Evolutionary conservation across 2,797 vertebrate species (phyloP), one percentile per base, ranked within the genome.

Genomic region (Austrolebias charrua): DNA sequence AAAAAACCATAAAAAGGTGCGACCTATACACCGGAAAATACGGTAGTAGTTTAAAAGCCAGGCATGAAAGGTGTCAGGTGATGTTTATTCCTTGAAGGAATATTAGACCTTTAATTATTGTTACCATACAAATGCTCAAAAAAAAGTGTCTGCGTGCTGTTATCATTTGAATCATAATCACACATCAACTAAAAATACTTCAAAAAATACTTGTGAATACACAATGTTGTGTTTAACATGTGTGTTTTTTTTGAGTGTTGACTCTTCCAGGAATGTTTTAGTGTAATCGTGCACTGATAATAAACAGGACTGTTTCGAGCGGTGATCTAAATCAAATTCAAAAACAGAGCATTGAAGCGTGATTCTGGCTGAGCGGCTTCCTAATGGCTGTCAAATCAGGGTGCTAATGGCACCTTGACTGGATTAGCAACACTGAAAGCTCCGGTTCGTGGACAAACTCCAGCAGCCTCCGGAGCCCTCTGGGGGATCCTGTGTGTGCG

Each of bases 381-480:
- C 57, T 90, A 87, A 90, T 86, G 83, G 82, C 65, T 64, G 64
- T 67, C 73, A 79, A 69, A 69, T 67, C 66, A 73, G 76, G 80
- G 82, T 82, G 71, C 67, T 88, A 89, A 91, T 90, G 85, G 89
- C 64, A 63, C 66, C 70, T 59, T 82, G 75, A 90, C 87, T 64
- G 66, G 81, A 91, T 87, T 89, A 85, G 69, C 49, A 24, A 69
- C 79, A 68, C 81, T 87, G 69, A 87, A 68, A 84, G 85, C 82
- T 71, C 55, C 56, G 40, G 44, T 66, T 71, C 55, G 28, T 33
- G 40, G 53, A 63, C 65, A 69, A 75, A 64, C 58, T 66, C 70
- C 44, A 67, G 74, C 52, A 69, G 71, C 52, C 48, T 79, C 50
- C 52, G 24, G 14, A 14, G 24, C 24, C 57, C 75, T 63, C 73